These are phyloP conservation scores for Aleadryas rufinucha DNA, from an alignment of 2,113 vertebrate genomes.

Conservation along the genomic window DNA sequence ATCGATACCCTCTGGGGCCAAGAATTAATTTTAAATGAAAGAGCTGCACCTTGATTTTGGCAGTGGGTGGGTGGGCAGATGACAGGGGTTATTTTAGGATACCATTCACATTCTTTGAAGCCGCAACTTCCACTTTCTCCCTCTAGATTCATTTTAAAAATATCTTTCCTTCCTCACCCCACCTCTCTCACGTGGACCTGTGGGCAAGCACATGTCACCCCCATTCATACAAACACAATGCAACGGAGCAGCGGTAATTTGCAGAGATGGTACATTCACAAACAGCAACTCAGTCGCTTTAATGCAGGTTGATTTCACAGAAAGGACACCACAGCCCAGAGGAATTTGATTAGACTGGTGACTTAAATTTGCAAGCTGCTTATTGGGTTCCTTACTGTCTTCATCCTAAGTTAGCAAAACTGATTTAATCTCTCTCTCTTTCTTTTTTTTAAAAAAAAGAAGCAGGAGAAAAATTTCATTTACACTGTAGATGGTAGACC, in stretches of 20 bases:
- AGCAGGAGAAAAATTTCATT: neutral
- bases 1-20: constrained; percentile 58
- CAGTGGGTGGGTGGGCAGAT: constrained; percentile 15
- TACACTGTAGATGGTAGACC: neutral
- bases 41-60: constrained; percentile 29
- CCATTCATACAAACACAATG: constrained; percentile 80
- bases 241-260: constrained; percentile 68
- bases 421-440: neutral
- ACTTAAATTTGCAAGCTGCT: constrained; percentile 39
- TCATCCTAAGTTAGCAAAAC: neutral
- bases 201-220: constrained; percentile 77
- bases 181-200: constrained; percentile 75
- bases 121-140: constrained; percentile 54
- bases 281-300: constrained; percentile 47
- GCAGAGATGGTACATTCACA: constrained; percentile 74
- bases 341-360: constrained; percentile 49
- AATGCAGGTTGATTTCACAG: constrained; percentile 60
- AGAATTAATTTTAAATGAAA: constrained; percentile 64
- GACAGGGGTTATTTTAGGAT: constrained; percentile 64
- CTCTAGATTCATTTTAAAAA: constrained; percentile 67
- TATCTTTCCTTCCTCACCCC: constrained; percentile 62
- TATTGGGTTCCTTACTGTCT: neutral
- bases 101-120: constrained; percentile 56
- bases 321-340: constrained; percentile 52
- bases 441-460: neutral